Conservation (phyloP, 2,888 invertebrate genomes). For the Sinhomidia bicolor region DNA sequence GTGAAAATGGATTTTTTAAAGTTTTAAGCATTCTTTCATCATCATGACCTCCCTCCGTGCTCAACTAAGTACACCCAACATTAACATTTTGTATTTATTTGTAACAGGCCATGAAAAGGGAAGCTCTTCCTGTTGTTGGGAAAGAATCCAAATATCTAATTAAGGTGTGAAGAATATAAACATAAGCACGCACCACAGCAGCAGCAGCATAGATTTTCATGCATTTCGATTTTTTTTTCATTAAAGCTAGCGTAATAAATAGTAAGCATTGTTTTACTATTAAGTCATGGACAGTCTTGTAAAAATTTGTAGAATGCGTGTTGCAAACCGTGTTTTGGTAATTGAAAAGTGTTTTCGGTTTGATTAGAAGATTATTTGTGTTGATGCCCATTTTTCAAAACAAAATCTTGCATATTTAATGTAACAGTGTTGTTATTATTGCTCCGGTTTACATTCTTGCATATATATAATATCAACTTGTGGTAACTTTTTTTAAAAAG, state of each 20-base stretch:
- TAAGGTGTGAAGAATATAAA: neutral
- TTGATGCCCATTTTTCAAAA: too few relatives aligned
- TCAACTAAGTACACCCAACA: neutral
- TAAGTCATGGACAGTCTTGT: constrained; percentile 35
- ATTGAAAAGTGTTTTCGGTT: neutral
- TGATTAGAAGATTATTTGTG: neutral
- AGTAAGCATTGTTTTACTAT: constrained; percentile 28
- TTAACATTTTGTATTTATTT: neutral
- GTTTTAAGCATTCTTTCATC: neutral
- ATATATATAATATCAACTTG: too few relatives aligned
- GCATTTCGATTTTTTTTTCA: neutral
- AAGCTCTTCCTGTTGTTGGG: neutral
- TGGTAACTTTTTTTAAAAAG: too few relatives aligned
- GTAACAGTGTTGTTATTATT: too few relatives aligned
- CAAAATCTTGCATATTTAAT: too few relatives aligned
- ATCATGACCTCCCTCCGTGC: neutral
- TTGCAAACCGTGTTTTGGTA: neutral
- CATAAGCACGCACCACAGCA: neutral
- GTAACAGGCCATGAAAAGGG: neutral
- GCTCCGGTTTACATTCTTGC: too few relatives aligned
- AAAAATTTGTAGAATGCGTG: neutral
- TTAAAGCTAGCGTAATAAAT: neutral
- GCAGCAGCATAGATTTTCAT: neutral
- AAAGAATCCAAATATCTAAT: neutral
- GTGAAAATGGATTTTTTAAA: neutral